These are phyloP conservation scores for Drosophila macrothrix DNA, from an alignment of 2,888 invertebrate species.

Conservation along the genomic window DNA sequence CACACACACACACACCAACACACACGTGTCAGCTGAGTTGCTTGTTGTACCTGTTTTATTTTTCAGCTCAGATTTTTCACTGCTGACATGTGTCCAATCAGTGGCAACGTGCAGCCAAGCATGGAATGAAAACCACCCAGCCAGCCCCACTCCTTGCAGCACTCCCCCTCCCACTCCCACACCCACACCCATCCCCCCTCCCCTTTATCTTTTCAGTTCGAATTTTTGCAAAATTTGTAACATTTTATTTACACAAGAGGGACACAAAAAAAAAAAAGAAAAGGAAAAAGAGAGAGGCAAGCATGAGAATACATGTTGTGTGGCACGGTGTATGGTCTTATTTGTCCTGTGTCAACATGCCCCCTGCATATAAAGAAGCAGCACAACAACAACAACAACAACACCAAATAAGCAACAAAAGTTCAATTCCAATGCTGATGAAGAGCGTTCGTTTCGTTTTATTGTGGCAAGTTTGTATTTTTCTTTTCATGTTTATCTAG, in stretches of 20 bases:
- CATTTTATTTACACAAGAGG: conserved; percentile 72
- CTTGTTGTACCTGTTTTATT: conserved; percentile 51
- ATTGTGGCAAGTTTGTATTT: conserved; percentile 49
- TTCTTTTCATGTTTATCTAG: conserved; percentile 70
- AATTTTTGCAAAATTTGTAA: conserved; percentile 71
- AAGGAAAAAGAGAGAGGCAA: neutral
- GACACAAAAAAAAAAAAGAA: conserved; percentile 33
- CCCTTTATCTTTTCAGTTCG: neutral
- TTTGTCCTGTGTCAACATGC: conserved; percentile 75
- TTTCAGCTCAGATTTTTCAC: conserved; percentile 56
- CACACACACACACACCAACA: conserved; percentile 7
- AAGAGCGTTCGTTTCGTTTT: conserved; percentile 30
- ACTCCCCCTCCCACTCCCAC: neutral
- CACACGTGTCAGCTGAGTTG: conserved; percentile 41
- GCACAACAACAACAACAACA: conserved; percentile 15
- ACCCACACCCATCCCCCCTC: neutral
- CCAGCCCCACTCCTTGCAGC: neutral
- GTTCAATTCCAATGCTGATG: conserved; percentile 74
- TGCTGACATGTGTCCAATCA: conserved; percentile 77
- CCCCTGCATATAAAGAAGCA: conserved; percentile 72
- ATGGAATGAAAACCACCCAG: conserved; percentile 28
- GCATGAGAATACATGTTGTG: neutral
- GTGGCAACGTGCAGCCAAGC: conserved; percentile 73
- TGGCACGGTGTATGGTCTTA: conserved; percentile 44
- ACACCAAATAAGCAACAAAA: conserved; percentile 35